Evolutionary conservation across 64 coral and sea anemone genomes (phyloP), one percentile per base, ranked within the genome.

Genomic region (Porites lutea): DNA sequence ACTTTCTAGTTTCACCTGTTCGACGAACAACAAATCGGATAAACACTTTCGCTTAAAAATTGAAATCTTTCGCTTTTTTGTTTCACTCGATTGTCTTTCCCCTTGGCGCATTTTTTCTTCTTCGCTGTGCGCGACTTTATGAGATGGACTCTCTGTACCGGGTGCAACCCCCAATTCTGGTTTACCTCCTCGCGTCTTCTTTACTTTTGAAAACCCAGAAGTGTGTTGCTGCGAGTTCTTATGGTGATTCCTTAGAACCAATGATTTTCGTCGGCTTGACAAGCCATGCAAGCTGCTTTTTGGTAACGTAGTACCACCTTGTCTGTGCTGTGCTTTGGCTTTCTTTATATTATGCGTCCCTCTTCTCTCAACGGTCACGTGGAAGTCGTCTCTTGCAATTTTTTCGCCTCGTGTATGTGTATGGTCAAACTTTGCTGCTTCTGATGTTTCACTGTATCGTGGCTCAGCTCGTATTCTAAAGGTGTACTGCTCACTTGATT

Each of bases 211-310:
- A 8, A 43, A 23, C 19, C 3, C 46, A 64, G 11, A 18, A 13
- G 3, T 8, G 2, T 67, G 18, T 48, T 4, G 45, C 48, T 84
- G 13, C 21, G 47, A 19, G 2, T 13, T 4, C 18, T 83, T 83
- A 14, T 48, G 12, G 1, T 69, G 45, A 67, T 61, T 84, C 48
- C 81, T 68, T 2, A 45, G 81, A 15, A 46, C 69, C 8, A 84
- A 63, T 8, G 48, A 20, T 27, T 84, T 84, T 22, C 46, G 61
- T 49, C 13, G 59, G 19, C 81, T 84, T 21, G 81, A 84, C 63
- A 84, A 51, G 8, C 81, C 81, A 50, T 84, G 81, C 48, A 84
- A 49, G 43, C 44, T 65, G 49, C 81, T 84, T 20, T 84, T 84
- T 13, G 62, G 81, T 21, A 68, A 84, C 13, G 68, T 48, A 1